Base-by-base conservation (phyloP, 2,113 vertebrate genomes). In the Notechis scutatus region DNA sequence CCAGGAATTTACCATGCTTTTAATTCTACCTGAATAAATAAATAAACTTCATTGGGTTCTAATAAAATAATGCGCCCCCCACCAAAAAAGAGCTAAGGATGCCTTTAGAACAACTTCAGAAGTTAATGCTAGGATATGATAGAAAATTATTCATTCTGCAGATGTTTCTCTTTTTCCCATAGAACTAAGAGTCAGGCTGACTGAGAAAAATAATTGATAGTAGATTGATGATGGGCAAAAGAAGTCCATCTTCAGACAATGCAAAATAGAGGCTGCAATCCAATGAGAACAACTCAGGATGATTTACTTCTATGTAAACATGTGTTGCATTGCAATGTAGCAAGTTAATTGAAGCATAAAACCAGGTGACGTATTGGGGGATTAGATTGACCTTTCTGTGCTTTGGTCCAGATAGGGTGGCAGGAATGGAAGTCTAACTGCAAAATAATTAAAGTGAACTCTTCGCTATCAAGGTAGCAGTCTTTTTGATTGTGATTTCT, bases 401-500 rank as follows among this genome's bases (percentile, higher is more conserved):
- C 45, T 89, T 34, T 56, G 47, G 18, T 55, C 86, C 47, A 55
- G 21, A 26, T 50, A 92, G 69, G 45, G 7, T 50, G 23, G 54
- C 34, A 29, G 2, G 20, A 52, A 23, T 85, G 20, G 61, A 93
- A 74, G 34, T 26, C 86, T 94, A 23, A 26, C 2, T 86, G 55
- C 39, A 87, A 52, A 34, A 3, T 34, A 69, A 88, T 24, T 20
- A 94, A 93, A 87, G 89, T 47, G 45, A 91, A 91, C 56, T 85
- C 0, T 90, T 93, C 87, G 24, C 39, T 2, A 92, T 93, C 52
- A 86, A 26, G 54, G 52, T 34, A 59, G 57, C 11, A 8, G 1
- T 42, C 88, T 92, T 94, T 21, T 94, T 81, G 34, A 74, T 29
- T 4, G n/a, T 88, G 2, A 69, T 21, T 81, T 88, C 69, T 90